phyloP scores from a whole-genome alignment of 2,797 vertebrate species.

The Lepus oiostolus region DNA sequence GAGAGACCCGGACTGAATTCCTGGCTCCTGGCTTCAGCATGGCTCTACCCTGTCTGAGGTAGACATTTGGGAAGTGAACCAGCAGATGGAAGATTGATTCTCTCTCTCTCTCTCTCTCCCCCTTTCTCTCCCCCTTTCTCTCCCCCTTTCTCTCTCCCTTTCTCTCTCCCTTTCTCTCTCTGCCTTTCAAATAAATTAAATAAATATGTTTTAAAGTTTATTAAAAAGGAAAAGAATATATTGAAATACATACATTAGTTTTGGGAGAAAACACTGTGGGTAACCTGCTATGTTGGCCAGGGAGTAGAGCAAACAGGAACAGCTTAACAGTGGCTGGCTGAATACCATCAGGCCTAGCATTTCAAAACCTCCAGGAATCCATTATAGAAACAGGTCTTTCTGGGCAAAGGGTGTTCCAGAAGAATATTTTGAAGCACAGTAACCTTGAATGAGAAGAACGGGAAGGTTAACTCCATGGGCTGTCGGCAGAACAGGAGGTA shows the following conservation, averaged over 20 bases:
- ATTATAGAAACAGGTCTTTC: neutral
- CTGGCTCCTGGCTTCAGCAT: too few relatives aligned
- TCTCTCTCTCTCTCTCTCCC: too few relatives aligned
- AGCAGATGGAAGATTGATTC: too few relatives aligned
- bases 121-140: too few relatives aligned
- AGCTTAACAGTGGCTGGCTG: neutral
- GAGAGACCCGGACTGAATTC: too few relatives aligned
- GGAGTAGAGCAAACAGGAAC: neutral
- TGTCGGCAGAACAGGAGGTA: neutral
- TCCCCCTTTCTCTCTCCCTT: too few relatives aligned
- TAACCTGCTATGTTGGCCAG: neutral
- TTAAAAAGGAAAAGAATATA: too few relatives aligned
- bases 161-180: too few relatives aligned
- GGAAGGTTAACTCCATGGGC: neutral
- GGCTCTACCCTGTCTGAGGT: too few relatives aligned
- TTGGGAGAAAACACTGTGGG: neutral
- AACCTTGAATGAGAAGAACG: neutral
- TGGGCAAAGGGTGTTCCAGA: neutral
- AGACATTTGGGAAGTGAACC: too few relatives aligned
- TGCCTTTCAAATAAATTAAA: too few relatives aligned
- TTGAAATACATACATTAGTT: neutral
- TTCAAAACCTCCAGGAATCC: neutral
- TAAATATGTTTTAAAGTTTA: too few relatives aligned
- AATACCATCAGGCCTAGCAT: neutral
- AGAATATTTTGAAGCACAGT: conserved; percentile 22